Base-by-base conservation (phyloP, 2,888 invertebrate species). In the Mimas tiliae region DNA sequence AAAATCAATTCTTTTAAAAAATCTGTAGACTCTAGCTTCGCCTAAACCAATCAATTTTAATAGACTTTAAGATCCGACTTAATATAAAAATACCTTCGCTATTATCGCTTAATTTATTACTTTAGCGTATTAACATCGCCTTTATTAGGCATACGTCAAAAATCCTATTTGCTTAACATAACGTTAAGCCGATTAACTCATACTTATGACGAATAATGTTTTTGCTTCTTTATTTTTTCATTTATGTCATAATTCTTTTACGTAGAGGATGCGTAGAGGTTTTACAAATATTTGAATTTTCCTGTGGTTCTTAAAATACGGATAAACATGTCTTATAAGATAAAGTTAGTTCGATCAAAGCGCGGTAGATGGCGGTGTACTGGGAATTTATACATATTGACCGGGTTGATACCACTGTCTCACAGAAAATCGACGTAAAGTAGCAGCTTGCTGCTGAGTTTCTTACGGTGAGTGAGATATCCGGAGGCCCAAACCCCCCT, bases 161-260 rank as follows among this genome's bases (percentile, higher is more conserved):
- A 85, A 81, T 84, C 84, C 81, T 87, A 86, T 88, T 85, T 87
- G 80, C 84, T 81, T 81, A 73, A 83, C 79, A 80, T 87, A 84
- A 87, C 84, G 84, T 74, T 87, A 89, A 92, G 90, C 84, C 88
- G 90, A 90, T 91, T 91, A 90, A 73, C 74, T 75, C 75, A 83
- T 83, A 90, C 89, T 89, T 89, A 87, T 87, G 81, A 75, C 69
- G 77, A 74, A 77, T 82, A 83, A 85, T 78, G 80, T 78, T 79
- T 78, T 77, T 75, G 80, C 79, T 83, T 81, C 78, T 84, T 79
- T 80, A 81, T 83, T 84, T 82, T 79, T 78, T 75, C 68, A 70
- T 78, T 74, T 79, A 42, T 81, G 80, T 81, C 76, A 79, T 84
- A 80, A 82, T 83, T 85, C 77, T 66, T n/a, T 53, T 33, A n/a